Evolutionary conservation across 2,888 invertebrate genomes (phyloP).

Genomic region (Ctena decussata): DNA sequence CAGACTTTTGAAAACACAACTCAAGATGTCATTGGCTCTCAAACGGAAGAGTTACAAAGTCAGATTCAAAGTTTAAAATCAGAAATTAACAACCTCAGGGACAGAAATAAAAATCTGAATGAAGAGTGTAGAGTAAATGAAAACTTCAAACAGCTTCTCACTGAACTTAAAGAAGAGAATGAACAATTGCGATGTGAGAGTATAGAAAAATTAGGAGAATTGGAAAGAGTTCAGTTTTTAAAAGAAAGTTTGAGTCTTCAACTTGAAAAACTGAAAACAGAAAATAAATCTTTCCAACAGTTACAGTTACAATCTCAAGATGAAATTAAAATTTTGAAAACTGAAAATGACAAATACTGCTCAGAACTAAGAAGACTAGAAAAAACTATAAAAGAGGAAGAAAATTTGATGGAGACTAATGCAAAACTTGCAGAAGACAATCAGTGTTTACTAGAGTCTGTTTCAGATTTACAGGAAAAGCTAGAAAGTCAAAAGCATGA

Average conservation of each 20-base stretch:
- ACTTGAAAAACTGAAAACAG: constrained; percentile 19
- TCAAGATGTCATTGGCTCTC: constrained; percentile 35
- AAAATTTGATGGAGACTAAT: constrained; percentile 1
- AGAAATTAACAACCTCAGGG: background rate
- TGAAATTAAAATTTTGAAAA: background rate
- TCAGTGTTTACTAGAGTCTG: background rate
- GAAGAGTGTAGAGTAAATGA: background rate
- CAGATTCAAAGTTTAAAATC: constrained; percentile 15
- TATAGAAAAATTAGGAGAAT: background rate
- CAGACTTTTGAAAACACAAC: constrained; percentile 29
- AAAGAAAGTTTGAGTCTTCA: constrained; percentile 31
- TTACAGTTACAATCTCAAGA: background rate
- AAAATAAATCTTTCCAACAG: constrained; percentile 16
- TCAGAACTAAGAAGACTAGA: background rate
- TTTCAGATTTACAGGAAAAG: background rate
- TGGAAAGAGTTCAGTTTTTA: background rate
- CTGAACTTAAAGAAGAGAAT: constrained; percentile 15
- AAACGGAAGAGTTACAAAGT: background rate
- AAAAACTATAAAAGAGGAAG: constrained; percentile 10
- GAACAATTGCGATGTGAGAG: background rate
- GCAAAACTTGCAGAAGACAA: background rate
- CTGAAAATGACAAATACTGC: background rate
- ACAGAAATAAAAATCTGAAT: constrained; percentile 7
- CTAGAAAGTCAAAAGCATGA: background rate
- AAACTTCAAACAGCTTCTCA: background rate